Evolutionary conservation across 1,140 invertebrate genomes (phyloP).

Genomic region (Achroia grisella): DNA sequence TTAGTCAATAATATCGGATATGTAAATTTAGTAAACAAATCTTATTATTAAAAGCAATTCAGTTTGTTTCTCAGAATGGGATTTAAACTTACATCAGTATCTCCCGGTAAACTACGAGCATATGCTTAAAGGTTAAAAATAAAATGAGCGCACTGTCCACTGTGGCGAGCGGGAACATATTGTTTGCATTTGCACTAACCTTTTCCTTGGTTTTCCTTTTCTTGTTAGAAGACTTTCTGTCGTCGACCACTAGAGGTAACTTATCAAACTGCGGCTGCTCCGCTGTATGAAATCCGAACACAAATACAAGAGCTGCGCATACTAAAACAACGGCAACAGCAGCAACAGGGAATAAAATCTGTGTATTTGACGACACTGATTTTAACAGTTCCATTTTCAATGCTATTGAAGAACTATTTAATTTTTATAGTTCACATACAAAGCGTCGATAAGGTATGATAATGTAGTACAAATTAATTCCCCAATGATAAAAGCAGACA

Average conservation of each 20-base stretch:
- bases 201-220: constrained; percentile 83
- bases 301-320: constrained; percentile 79
- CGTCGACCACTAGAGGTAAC: constrained; percentile 74
- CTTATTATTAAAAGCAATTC: background rate
- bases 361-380: constrained; percentile 72
- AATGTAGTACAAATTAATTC: constrained; percentile 68
- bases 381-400: constrained; percentile 74
- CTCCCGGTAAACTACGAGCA: constrained; percentile 28
- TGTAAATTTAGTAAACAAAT: background rate
- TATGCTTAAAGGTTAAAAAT: constrained; percentile 66
- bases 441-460: constrained; percentile 62
- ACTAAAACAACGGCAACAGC: constrained; percentile 79
- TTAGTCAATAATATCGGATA: background rate
- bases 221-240: constrained; percentile 78
- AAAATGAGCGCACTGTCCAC: constrained; percentile 46
- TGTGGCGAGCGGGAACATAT: constrained; percentile 24
- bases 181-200: constrained; percentile 69
- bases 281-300: constrained; percentile 82
- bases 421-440: constrained; percentile 61
- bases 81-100: background rate
- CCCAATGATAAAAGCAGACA: constrained; percentile 68
- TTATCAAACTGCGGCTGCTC: constrained; percentile 83
- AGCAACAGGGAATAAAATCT: constrained; percentile 76
- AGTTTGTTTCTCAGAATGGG: too few species aligned
- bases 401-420: constrained; percentile 37